These are phyloP conservation scores for Orthosia gothica DNA, from an alignment of 2,888 invertebrate species.

Conservation along the genomic window DNA sequence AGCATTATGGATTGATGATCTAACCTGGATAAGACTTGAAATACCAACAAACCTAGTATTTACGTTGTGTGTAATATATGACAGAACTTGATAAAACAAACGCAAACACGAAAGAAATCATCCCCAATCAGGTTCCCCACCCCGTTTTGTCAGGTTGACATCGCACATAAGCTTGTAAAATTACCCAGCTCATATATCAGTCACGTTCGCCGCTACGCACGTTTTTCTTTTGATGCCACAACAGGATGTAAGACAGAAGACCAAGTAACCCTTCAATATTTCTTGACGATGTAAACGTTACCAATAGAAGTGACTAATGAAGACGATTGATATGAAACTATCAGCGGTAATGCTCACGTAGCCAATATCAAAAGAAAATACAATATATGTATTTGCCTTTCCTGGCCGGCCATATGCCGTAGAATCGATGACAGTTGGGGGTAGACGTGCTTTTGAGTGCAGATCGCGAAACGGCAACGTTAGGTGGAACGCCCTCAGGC, in stretches of 20 bases:
- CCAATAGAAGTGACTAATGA: not conserved
- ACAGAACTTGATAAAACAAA: conserved; percentile 32
- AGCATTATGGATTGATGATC: not conserved
- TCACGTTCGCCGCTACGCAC: conserved; percentile 34
- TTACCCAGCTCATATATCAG: conserved; percentile 44
- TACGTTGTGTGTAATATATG: not conserved
- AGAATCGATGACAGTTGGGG: too few species aligned
- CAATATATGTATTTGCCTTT: too few species aligned
- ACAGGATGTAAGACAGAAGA: not conserved
- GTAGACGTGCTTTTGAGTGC: too few species aligned
- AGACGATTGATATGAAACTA: not conserved
- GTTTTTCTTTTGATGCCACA: conserved; percentile 29
- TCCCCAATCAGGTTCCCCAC: conserved; percentile 21
- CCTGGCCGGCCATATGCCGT: too few species aligned
- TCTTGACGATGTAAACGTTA: not conserved
- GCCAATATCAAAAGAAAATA: not conserved
- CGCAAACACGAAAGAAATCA: conserved; percentile 25
- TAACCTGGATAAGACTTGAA: not conserved
- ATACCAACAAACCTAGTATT: not conserved
- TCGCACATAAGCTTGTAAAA: conserved; percentile 45
- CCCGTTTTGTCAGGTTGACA: conserved; percentile 29
- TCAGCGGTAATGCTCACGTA: not conserved
- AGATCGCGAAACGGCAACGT: too few species aligned
- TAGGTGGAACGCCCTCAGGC: too few species aligned
- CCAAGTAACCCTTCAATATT: not conserved